phyloP scores from a whole-genome alignment of 2,113 vertebrate species.

The Pagrus major region DNA sequence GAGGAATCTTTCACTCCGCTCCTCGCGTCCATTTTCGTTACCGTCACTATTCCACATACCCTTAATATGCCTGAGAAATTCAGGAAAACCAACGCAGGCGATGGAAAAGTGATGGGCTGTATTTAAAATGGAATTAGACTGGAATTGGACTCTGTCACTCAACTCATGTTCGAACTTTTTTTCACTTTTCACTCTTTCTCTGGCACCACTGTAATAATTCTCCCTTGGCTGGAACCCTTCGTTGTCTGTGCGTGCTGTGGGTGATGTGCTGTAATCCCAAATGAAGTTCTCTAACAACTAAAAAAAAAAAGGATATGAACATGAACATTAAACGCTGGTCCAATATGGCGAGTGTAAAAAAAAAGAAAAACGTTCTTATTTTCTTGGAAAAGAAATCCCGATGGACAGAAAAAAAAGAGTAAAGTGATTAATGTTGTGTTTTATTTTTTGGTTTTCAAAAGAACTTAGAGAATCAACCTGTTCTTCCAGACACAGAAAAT shows the following conservation, averaged over 20 bases:
- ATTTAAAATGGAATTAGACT: conserved; percentile 40
- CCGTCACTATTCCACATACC: conserved; percentile 27
- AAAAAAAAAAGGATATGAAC: conserved; percentile 53
- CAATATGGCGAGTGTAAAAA: conserved; percentile 51
- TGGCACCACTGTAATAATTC: conserved; percentile 79
- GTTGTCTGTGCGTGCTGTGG: conserved; percentile 84
- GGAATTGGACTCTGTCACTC: conserved; percentile 50
- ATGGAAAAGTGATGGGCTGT: conserved; percentile 41
- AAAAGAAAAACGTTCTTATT: conserved; percentile 24
- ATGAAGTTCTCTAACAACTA: conserved; percentile 61
- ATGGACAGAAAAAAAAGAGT: conserved; percentile 55
- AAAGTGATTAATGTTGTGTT: conserved; percentile 70
- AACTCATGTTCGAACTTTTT: conserved; percentile 58
- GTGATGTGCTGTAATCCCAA: conserved; percentile 85
- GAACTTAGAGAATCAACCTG: conserved; percentile 65
- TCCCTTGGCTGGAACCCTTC: conserved; percentile 78
- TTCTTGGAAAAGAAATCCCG: conserved; percentile 57
- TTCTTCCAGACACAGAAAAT: conserved; percentile 76
- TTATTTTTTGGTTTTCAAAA: conserved; percentile 64
- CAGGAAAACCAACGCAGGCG: conserved; percentile 49
- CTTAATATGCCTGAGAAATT: conserved; percentile 44
- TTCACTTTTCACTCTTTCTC: conserved; percentile 63
- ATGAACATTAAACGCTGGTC: conserved; percentile 63
- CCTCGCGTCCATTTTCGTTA: conserved; percentile 31
- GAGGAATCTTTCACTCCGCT: conserved; percentile 34